Conservation (phyloP, 1,140 invertebrate species). For the Pseudomyrmex flavicornis region DNA sequence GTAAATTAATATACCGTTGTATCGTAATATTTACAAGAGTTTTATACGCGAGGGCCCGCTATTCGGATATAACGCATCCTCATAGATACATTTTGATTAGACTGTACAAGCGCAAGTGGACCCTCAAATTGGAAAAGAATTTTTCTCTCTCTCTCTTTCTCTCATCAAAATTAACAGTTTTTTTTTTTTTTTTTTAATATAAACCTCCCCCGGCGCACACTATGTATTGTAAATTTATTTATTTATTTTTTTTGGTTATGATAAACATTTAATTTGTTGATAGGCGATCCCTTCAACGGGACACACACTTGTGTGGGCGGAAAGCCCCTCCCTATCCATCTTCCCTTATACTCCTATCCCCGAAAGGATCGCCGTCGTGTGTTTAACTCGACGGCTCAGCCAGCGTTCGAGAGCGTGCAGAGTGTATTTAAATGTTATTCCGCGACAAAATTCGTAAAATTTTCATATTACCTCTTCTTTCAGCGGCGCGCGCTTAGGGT, state of each 20-base stretch:
- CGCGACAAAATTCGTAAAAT: constrained; percentile 68
- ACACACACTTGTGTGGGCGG: not conserved
- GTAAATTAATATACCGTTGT: constrained; percentile 70
- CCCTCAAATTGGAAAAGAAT: constrained; percentile 76
- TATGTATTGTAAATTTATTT: constrained; percentile 73
- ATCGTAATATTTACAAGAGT: constrained; percentile 79
- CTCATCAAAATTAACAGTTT: constrained; percentile 77
- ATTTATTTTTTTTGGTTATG: constrained; percentile 79
- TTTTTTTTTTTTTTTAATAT: constrained; percentile 68
- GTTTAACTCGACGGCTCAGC: constrained; percentile 27
- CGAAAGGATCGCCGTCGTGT: constrained; percentile 21
- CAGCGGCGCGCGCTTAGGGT: constrained; percentile 59
- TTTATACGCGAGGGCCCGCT: constrained; percentile 69
- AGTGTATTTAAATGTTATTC: constrained; percentile 3
- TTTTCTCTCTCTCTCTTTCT: constrained; percentile 45
- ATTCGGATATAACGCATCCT: constrained; percentile 63
- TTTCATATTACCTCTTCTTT: constrained; percentile 62
- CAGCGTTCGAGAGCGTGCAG: constrained; percentile 27
- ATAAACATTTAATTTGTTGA: constrained; percentile 66
- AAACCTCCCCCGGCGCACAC: constrained; percentile 75
- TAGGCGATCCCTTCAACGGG: not conserved
- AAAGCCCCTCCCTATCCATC: too few relatives aligned
- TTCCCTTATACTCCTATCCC: not conserved
- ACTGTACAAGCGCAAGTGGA: constrained; percentile 77
- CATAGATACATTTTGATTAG: constrained; percentile 79